These are phyloP conservation scores for Drymonia ruficornis DNA, from an alignment of 2,888 invertebrate genomes.

Conservation along the genomic window DNA sequence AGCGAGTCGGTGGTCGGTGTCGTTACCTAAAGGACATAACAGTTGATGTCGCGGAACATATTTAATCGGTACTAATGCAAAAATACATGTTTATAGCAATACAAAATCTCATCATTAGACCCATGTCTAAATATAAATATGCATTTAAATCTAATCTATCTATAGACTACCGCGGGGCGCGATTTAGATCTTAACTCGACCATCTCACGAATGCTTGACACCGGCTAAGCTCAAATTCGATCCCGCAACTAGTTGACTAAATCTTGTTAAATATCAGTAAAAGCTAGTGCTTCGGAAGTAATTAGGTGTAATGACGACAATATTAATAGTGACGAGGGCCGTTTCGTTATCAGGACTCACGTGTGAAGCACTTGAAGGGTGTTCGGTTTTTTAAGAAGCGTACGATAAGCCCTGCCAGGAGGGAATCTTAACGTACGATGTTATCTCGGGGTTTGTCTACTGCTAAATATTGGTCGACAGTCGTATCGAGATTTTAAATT, in stretches of 20 bases:
- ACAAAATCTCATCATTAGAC: slow-evolving; percentile 73
- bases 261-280: slow-evolving; percentile 52
- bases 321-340: slow-evolving; percentile 30
- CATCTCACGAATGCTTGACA: slow-evolving; percentile 9
- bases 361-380: slow-evolving; percentile 13
- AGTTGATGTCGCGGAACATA: slow-evolving; percentile 23
- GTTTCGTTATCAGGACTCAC: slow-evolving; percentile 13
- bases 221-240: slow-evolving; percentile 32
- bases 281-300: slow-evolving; percentile 60
- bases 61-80: slow-evolving; percentile 53
- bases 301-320: slow-evolving; percentile 40
- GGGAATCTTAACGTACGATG: background rate
- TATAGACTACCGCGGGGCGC: slow-evolving; percentile 49
- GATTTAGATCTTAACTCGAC: slow-evolving; percentile 32
- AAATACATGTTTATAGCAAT: slow-evolving; percentile 64
- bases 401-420: slow-evolving; percentile 12
- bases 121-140: slow-evolving; percentile 60
- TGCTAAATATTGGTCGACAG: background rate
- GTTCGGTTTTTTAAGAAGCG: slow-evolving; percentile 10
- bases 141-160: slow-evolving; percentile 53
- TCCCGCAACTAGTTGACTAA: slow-evolving; percentile 49
- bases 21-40: background rate
- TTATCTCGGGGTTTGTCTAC: background rate
- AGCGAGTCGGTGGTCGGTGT: background rate
- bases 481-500: background rate